Percentiles rank a stretch among this genome's conserved stretches.
phyloP scores from a whole-genome alignment of 2,888 invertebrate genomes.

The Ganaspis brasiliensis region DNA sequence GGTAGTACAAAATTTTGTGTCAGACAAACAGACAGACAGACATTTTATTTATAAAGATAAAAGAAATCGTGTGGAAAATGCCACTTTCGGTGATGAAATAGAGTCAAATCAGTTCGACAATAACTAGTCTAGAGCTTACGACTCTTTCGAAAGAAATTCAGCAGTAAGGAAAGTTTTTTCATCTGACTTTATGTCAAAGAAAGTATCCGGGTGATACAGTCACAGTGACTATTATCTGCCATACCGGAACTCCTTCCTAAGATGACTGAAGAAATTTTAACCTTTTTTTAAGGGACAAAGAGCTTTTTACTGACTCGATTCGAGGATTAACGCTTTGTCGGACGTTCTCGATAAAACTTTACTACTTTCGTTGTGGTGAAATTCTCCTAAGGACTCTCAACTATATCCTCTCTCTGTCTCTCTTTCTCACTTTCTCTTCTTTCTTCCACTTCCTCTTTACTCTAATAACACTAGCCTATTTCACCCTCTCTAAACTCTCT shows the following conservation, averaged over 20 bases:
- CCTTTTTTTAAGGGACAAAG: constrained; percentile 65
- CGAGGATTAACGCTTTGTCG: constrained; percentile 71
- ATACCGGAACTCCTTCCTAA: constrained; percentile 47
- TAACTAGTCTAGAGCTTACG: constrained; percentile 12
- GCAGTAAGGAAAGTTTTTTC: constrained; percentile 49
- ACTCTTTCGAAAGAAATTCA: constrained; percentile 11
- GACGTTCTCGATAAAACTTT: constrained; percentile 64
- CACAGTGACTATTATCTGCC: constrained; percentile 48
- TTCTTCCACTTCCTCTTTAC: constrained; percentile 35
- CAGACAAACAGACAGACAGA: too few species aligned
- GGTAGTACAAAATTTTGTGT: too few species aligned
- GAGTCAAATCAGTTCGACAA: constrained; percentile 8
- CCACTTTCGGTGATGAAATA: neutral
- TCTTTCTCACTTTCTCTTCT: constrained; percentile 41
- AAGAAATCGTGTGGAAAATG: neutral
- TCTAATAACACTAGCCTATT: constrained; percentile 53
- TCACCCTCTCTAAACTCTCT: constrained; percentile 28
- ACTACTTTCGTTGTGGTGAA: constrained; percentile 63
- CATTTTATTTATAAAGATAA: too few species aligned
- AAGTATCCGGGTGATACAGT: constrained; percentile 51
- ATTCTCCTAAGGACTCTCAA: constrained; percentile 66
- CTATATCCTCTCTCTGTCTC: constrained; percentile 50
- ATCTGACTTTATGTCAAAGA: constrained; percentile 54
- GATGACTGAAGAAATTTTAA: constrained; percentile 54
- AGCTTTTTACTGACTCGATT: constrained; percentile 69